Percentiles rank a stretch among this genome's conserved stretches.
Evolutionary conservation across 2,888 invertebrate species (phyloP).

Genomic region (Polydrusus cervinus): DNA sequence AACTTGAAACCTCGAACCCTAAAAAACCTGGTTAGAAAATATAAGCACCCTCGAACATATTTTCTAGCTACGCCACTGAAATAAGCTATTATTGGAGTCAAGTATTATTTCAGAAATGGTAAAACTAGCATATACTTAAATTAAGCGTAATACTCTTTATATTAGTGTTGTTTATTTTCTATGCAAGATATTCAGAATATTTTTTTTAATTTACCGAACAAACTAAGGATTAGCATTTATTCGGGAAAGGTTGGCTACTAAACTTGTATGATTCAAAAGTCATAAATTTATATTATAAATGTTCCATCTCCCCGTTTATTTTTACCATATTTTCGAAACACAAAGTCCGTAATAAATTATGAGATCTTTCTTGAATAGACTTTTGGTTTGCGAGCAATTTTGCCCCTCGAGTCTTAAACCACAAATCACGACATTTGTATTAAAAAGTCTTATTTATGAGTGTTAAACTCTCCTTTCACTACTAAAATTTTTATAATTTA

Average conservation of each 20-base stretch:
- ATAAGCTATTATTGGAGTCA: too few relatives aligned
- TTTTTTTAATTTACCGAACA: too few relatives aligned
- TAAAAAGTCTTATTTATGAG: background rate
- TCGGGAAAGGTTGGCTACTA: background rate
- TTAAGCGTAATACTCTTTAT: too few relatives aligned
- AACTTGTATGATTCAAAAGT: conserved; percentile 1
- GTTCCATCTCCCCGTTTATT: conserved; percentile 7
- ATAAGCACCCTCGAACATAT: too few relatives aligned
- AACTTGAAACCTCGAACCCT: too few relatives aligned
- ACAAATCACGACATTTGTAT: conserved; percentile 13
- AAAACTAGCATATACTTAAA: too few relatives aligned
- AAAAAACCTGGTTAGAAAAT: too few relatives aligned
- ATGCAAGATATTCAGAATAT: too few relatives aligned
- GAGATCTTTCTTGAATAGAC: conserved; percentile 10
- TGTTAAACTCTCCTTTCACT: background rate
- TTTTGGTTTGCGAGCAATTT: conserved; percentile 14
- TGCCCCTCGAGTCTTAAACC: background rate
- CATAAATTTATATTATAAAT: conserved; percentile 23
- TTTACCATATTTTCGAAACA: conserved; percentile 19
- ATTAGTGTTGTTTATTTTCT: too few relatives aligned
- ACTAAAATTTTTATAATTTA: background rate
- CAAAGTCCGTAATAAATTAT: conserved; percentile 16
- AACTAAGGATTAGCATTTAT: too few relatives aligned
- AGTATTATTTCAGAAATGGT: too few relatives aligned
- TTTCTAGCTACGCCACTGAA: too few relatives aligned